Base-by-base conservation (phyloP, 1,140 invertebrate genomes). In the Cotesia vestalis region DNA sequence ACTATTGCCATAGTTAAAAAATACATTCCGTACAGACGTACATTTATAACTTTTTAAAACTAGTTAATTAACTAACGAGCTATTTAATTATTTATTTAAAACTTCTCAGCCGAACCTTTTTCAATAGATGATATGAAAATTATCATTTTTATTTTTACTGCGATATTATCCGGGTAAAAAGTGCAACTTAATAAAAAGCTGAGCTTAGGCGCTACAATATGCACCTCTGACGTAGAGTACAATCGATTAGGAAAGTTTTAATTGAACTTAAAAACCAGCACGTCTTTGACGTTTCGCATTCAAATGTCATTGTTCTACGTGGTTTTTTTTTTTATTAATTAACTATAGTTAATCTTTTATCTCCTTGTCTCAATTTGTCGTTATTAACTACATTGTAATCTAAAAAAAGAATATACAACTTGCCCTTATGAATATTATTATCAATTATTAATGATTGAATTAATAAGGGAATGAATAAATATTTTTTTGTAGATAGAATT, bases 161-260 rank as follows among this genome's bases (percentile, higher is more conserved):
- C 63, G 38, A 66, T 38, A 11, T 11, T 8, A 46, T 46, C 40
- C 5, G 35, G 0, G 63, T 40, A 27, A 46, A 60, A 59, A 69
- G 46, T 60, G 52, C 46, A 67, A 53, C 35, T 52, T n/a, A 2
- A 46, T 68, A 66, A 59, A 59, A 55, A 60, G 11, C 55, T 46
- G 62, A 72, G 59, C 66, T 73, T 75, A 73, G 66, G 67, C 77
- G 72, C 74, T 62, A 76, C 77, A 74, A 77, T 38, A 78, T 78
- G 80, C 80, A 82, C 80, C 81, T 80, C 78, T 82, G 80, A 84
- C 80, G 77, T 84, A 81, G 79, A 80, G 82, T 83, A 84, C 83
- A 84, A 84, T 84, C 78, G 80, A 81, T 84, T 83, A 84, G 81
- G 69, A 79, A 83, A 85, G 78, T 84, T 80, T 75, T 80, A 80